Evolutionary conservation across 92 coral and sea anemone genomes (phyloP).

Genomic region (Desmophyllum pertusum): DNA sequence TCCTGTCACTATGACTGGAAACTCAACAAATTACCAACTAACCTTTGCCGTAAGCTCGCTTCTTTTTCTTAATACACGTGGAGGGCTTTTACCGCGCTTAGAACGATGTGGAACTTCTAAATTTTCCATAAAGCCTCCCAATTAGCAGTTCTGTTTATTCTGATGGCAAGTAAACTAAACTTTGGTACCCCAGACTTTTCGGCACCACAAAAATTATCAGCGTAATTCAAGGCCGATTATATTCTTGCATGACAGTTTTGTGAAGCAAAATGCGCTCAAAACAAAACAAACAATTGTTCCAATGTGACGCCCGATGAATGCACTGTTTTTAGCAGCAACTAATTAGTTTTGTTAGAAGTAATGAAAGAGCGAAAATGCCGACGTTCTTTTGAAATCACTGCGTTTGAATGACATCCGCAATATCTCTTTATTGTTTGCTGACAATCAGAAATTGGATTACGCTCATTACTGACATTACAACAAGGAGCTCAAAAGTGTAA

Average conservation of each 20-base stretch:
- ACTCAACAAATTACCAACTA: background rate
- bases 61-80: background rate
- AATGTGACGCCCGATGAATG: background rate
- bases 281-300: background rate
- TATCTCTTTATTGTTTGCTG: background rate
- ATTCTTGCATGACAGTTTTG: background rate
- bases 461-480: too few species aligned
- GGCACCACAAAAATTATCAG: background rate
- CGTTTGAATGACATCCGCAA: background rate
- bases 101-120: background rate
- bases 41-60: background rate
- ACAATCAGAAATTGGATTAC: too few species aligned
- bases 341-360: background rate
- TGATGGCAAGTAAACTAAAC: background rate
- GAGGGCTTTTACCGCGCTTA: background rate
- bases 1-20: background rate
- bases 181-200: background rate
- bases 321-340: background rate
- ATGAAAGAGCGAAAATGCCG: background rate
- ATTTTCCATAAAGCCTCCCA: background rate
- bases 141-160: background rate
- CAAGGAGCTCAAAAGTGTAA: too few species aligned
- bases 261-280: background rate
- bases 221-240: too few species aligned
- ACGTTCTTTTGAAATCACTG: background rate